Base-by-base conservation (phyloP, 2,888 invertebrate species). In the Enchytraeus crypticus region DNA sequence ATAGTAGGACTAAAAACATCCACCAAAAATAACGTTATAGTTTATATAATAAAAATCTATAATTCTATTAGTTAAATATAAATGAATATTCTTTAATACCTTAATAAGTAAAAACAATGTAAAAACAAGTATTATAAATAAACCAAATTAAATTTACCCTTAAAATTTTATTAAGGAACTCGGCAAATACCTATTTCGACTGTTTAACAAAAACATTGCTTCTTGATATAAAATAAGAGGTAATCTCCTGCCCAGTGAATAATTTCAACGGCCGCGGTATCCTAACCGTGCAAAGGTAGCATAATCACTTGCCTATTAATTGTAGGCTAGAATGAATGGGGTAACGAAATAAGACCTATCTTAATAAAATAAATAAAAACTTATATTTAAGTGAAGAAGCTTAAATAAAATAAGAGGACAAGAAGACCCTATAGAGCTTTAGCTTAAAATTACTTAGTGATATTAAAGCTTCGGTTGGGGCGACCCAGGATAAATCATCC, bases 131-230 rank as follows among this genome's bases (percentile, higher is more conserved):
- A 67, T 58, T 57, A n/a, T 47, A 49, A 47, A 3, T 60, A 45
- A 14, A 30, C 5, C 49, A 45, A 53, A 47, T 11, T 33, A 14
- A 51, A 26, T 56, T 43, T 51, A 54, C 23, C 3, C 26, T 5
- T 57, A 57, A 53, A 61, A 23, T 51, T 51, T 58, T 30, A 45
- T 53, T 53, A 70, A 73, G 66, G 70, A 72, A 73, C 67, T 72
- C 72, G 71, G 72, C 71, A 71, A 73, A 71, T 23, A 32, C 43
- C 14, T 51, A 55, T 61, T 67, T 60, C 69, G 69, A 68, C 72
- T 73, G 73, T 73, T 72, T 73, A 73, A 58, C 72, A 73, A 72
- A 73, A 72, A 73, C 73, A 73, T 71, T 64, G 68, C 70, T 65
- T 66, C 38, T 63, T 59, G 71, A 51, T 21, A 26, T 11, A 53